phyloP scores from a whole-genome alignment of 2,888 invertebrate genomes.

The Watsonalla cultraria region DNA sequence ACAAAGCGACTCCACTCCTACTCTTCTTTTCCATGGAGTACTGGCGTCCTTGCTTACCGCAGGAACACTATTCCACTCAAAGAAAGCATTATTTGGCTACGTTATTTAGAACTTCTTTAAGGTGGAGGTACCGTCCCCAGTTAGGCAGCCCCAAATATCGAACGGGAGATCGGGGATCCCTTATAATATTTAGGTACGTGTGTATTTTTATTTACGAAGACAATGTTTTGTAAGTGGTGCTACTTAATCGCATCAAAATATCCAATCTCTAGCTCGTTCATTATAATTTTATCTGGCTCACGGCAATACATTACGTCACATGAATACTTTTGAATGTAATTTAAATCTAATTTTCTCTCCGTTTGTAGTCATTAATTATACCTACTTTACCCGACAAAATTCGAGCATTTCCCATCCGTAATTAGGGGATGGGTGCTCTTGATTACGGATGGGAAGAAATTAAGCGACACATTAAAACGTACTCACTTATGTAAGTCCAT shows the following conservation, averaged over 20 bases:
- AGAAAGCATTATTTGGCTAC: too few species aligned
- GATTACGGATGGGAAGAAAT: not conserved
- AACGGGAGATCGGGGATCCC: too few species aligned
- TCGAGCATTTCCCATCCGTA: not conserved
- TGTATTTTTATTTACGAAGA: not conserved
- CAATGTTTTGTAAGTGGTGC: not conserved
- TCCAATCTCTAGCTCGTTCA: not conserved
- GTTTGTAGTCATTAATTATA: not conserved
- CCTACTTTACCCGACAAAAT: not conserved
- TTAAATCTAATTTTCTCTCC: not conserved
- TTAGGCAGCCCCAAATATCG: too few species aligned
- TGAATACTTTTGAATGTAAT: not conserved
- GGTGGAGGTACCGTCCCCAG: too few species aligned
- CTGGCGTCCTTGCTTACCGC: too few species aligned
- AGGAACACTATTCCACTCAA: too few species aligned
- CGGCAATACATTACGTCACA: not conserved
- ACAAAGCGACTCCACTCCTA: too few species aligned
- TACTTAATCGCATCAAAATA: not conserved
- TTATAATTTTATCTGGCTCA: not conserved
- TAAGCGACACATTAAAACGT: not conserved
- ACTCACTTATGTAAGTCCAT: too few species aligned
- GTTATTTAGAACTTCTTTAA: too few species aligned
- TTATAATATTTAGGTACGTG: not conserved
- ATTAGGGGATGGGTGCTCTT: not conserved
- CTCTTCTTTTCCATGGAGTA: too few species aligned